Base-by-base conservation (phyloP, 2,113 vertebrate genomes). In the Corydoras maculifer region DNA sequence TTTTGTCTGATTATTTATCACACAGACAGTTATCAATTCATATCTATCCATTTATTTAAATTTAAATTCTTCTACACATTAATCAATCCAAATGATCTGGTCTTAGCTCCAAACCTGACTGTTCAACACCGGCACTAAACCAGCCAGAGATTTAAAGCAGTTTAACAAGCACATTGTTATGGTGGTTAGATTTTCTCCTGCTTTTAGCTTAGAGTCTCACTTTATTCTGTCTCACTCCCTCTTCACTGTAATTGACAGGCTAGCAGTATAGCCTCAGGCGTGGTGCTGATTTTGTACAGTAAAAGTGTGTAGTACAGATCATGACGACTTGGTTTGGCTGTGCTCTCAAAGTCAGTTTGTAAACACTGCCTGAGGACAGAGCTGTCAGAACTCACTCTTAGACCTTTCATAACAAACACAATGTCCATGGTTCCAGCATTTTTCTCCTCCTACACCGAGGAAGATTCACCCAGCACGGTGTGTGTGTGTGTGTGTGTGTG, bases 381-480 rank as follows among this genome's bases (percentile, higher is more conserved):
- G 61, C 51, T 78, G 66, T 75, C 57, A 75, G 54, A 78, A 57
- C 69, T 59, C 72, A 78, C 62, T 59, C 62, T 74, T 62, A 72
- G 68, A 55, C 65, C 77, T 68, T 43, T 30, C 48, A 57, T 58
- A 70, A 70, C 69, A 70, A 68, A 59, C 31, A 59, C 58, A 75
- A 29, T 2, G 68, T 69, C 72, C 72, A 18, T 64, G 51, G 69
- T 68, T 75, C 15, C 43, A 74, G 30, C 53, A 25, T 67, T 70
- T 68, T 63, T 74, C 70, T 50, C 53, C 64, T 14, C 62, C 31
- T 57, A 53, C 60, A 62, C 55, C 60, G 54, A 69, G 43, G 18
- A 49, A 63, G 66, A 71, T 18, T 65, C 49, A 58, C 69, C n/a
- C 31, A 63, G 68, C 50, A 61, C 10, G 15, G 18, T 32, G 32